These are phyloP conservation scores for Atta texana DNA, from an alignment of 1,140 invertebrate genomes.

Conservation along the genomic window DNA sequence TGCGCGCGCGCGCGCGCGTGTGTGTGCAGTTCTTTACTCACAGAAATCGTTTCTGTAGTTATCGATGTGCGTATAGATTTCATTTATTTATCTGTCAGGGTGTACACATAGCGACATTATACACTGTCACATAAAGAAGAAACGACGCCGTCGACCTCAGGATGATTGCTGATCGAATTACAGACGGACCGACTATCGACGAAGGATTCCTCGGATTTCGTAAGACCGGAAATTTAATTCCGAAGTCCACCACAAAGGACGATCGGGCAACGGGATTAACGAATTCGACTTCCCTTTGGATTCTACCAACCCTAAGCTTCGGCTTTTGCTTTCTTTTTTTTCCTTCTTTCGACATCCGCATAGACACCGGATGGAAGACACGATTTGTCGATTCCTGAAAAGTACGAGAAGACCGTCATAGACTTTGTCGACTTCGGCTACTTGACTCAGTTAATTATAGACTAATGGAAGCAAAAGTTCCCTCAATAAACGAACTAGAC, in stretches of 20 bases:
- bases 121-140: conserved; percentile 40
- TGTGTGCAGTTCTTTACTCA: neutral
- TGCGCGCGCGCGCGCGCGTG: too few species aligned
- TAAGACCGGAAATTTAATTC: conserved; percentile 74
- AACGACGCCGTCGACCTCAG: conserved; percentile 40
- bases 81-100: conserved; percentile 32
- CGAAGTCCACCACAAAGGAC: conserved; percentile 66
- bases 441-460: conserved; percentile 53
- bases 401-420: conserved; percentile 35
- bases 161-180: conserved; percentile 76
- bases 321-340: neutral
- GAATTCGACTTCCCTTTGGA: conserved; percentile 63
- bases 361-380: conserved; percentile 38
- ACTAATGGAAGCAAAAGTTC: conserved; percentile 59
- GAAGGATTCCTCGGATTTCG: conserved; percentile 72
- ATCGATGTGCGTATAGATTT: conserved; percentile 19
- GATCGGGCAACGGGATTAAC: conserved; percentile 67
- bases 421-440: conserved; percentile 47
- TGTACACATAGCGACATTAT: neutral
- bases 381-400: conserved; percentile 57
- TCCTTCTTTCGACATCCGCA: neutral
- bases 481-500: conserved; percentile 48
- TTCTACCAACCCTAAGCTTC: conserved; percentile 10
- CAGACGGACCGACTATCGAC: conserved; percentile 52
- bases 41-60: neutral